Evolutionary conservation across 1,140 invertebrate species (phyloP), one percentile per base, ranked within the genome.

Genomic region (Drosophila micromelanica): DNA sequence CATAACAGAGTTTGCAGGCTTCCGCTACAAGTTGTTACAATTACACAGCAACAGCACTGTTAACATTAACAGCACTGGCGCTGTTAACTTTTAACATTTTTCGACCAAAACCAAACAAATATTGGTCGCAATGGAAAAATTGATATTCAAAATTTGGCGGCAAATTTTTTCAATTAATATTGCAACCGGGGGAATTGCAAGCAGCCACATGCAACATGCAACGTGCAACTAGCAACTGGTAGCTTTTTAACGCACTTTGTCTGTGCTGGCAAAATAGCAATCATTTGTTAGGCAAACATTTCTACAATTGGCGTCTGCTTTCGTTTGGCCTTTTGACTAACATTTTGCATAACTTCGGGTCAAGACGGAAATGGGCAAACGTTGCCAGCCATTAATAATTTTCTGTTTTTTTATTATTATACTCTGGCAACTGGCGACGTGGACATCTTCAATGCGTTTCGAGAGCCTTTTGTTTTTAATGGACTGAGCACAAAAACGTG

Each of bases 271-370:
- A 56, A 89, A 87, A 89, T 87, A 43, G 73, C 73, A 79, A 87
- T 77, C 82, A 87, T 87, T 87, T 87, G 79, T 89, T 89, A 84
- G 69, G 42, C 84, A 82, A 82, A 81, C 78, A 78, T 87, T 87
- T 87, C 73, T 84, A 80, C 62, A 38, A 38, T 79, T 79, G 79
- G 73, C 65, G 78, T 43, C 67, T 73, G 84, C 76, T 89, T 87
- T 87, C 79, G 84, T 82, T 89, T 89, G 84, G 84, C 84, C 79
- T 89, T 87, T 87, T 73, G 79, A 48, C 61, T 63, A 89, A 80
- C 84, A 89, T 89, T 80, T 89, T 89, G 84, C 84, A 89, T 89
- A 89, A 89, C 84, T 59, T 70, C 70, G 85, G 84, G 84, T 89
- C 84, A 89, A 89, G 84, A 89, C 84, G 84, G 84, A 89, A 89